Evolutionary conservation across 37 sponge, comb jelly and placozoan genomes (phyloP).

Genomic region (Tethya wilhelma): DNA sequence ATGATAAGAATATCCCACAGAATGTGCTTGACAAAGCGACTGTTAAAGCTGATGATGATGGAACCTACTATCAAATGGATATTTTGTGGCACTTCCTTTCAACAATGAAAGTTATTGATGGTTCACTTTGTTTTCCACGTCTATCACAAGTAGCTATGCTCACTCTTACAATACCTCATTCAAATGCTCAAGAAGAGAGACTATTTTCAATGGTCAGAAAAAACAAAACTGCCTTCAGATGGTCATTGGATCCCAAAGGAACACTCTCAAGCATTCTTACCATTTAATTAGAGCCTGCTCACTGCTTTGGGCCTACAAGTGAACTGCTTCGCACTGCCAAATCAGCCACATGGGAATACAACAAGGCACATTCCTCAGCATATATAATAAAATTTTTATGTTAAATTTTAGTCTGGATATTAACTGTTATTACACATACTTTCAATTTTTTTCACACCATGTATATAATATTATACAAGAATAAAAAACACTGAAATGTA

Average conservation of each 20-base stretch:
- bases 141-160: slow-evolving; percentile 47
- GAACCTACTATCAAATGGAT: slow-evolving; percentile 32
- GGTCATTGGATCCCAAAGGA: slow-evolving; percentile 53
- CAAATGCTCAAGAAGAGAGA: slow-evolving; percentile 45
- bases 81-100: slow-evolving; percentile 36
- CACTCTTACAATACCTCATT: slow-evolving; percentile 43
- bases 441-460: no score
- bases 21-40: slow-evolving; percentile 23
- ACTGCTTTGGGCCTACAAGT: slow-evolving; percentile 35
- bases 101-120: slow-evolving; percentile 25
- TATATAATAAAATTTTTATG: no score
- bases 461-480: no score
- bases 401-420: no score
- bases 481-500: no score
- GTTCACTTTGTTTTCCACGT: slow-evolving; percentile 26
- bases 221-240: slow-evolving; percentile 47
- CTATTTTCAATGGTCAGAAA: slow-evolving; percentile 25
- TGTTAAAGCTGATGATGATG: slow-evolving; percentile 19
- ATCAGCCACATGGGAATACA: slow-evolving; percentile 46
- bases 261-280: slow-evolving; percentile 51
- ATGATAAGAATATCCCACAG: slow-evolving; percentile 34
- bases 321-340: slow-evolving; percentile 40
- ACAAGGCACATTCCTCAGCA: slow-evolving; percentile 45
- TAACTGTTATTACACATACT: no score
- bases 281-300: slow-evolving; percentile 35